Percentiles rank a stretch among this genome's conserved stretches.
These are phyloP conservation scores for Eulemur rufifrons DNA, from an alignment of 2,113 vertebrate genomes.

Conservation along the genomic window DNA sequence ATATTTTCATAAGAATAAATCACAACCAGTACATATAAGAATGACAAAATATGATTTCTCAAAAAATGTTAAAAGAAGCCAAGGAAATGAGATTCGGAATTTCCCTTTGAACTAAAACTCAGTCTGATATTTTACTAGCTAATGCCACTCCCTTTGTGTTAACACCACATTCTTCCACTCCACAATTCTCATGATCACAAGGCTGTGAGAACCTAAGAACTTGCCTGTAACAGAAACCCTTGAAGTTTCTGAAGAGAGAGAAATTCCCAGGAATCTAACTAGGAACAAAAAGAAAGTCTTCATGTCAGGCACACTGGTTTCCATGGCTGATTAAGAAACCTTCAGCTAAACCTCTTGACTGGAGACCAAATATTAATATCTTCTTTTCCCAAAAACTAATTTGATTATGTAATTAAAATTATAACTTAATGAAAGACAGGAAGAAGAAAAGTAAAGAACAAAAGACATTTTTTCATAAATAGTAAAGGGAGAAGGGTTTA, in stretches of 20 bases:
- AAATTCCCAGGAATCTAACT: background rate
- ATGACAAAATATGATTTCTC: background rate
- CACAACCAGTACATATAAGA: background rate
- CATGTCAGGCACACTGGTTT: background rate
- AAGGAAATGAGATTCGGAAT: background rate
- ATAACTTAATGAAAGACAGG: constrained; percentile 11
- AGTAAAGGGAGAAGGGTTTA: background rate
- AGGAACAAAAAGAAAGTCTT: constrained; percentile 2
- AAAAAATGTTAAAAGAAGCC: background rate
- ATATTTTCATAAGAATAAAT: constrained; percentile 6
- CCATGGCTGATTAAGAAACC: background rate
- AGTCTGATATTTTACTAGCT: background rate
- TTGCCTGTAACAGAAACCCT: background rate
- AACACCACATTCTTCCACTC: background rate
- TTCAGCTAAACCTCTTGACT: background rate
- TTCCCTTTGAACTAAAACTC: background rate
- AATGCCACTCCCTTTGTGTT: background rate
- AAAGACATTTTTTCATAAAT: background rate
- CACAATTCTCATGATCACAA: background rate
- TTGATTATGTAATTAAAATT: constrained; percentile 29
- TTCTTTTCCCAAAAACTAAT: constrained; percentile 27
- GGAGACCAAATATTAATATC: constrained; percentile 14
- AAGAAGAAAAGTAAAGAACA: background rate
- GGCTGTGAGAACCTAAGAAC: background rate
- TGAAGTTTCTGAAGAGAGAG: background rate